Evolutionary conservation across 37 sponge, comb jelly and placozoan genomes (phyloP), one percentile per base, ranked within the genome.

Genomic region (Agelas oroides): DNA sequence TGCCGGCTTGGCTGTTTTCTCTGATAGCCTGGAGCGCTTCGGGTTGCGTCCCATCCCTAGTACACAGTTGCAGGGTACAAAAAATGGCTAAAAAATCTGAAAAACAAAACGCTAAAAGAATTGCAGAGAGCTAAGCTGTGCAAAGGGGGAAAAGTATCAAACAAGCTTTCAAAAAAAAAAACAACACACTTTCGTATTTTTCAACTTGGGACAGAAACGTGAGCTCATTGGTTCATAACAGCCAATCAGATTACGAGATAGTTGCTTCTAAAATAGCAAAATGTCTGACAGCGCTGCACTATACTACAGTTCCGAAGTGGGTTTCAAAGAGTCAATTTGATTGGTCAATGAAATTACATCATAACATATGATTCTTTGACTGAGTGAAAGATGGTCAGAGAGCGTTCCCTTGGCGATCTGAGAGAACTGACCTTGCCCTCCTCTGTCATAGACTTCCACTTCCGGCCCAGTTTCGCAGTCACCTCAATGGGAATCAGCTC

Each of bases 11-110:
- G 64, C 72, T 59, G 67, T 53, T 88, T 63, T 82, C 83, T 36
- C 82, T 88, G 77, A 88, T 88, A 71, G 89, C 89, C 59, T 82
- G 76, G 55, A 88, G 71, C 0, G 89, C 24, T 41, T 35, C 15
- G 88, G 76, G 1, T 82, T 36, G 57, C 75, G 62, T 75, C 77
- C 65, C 85, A 85, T 82, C 33, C 35, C 37, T 19, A 27, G 27
- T 53, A 5, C 17, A 8, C 46, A 20, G 31, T 32, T 19, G n/a
- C n/a, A n/a, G n/a, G n/a, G n/a, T n/a, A n/a, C n/a, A n/a, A n/a
- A n/a, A n/a, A 14, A 27, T 14, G 3, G 25, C 2, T 5, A 14
- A 12, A 23, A 61, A 61, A 61, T 3, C 37, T 11, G 14, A 34
- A 69, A 69, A 24, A 21, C 28, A 1, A 52, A 46, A 40, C n/a